A percentile compares a stretch with the other conserved stretches of the same genome.
Evolutionary conservation across 2,113 vertebrate genomes (phyloP).

Genomic region (Misgurnus mizolepis): DNA sequence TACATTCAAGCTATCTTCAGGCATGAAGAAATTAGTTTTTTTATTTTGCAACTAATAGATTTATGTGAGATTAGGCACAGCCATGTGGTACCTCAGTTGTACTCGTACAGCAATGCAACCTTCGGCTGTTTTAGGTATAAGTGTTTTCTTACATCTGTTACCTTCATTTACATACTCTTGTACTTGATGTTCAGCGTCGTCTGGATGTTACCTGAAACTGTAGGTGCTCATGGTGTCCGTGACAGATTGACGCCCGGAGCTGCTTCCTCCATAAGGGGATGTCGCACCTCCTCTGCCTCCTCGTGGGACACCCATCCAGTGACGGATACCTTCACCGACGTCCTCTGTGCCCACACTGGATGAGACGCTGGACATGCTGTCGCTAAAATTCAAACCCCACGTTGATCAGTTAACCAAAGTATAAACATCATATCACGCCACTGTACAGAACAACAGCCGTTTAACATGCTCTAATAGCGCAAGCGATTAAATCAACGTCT

Average conservation of each 20-base stretch:
- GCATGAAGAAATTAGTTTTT: no score
- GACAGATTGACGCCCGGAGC: conserved; percentile 72
- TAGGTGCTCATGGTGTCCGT: conserved; percentile 68
- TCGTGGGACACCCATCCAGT: conserved; percentile 67
- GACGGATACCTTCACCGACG: conserved; percentile 73
- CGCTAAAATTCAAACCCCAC: conserved; percentile 66
- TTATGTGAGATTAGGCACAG: no score
- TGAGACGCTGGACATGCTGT: conserved; percentile 73
- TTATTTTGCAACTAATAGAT: no score
- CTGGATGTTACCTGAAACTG: conserved; percentile 76
- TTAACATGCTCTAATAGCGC: not conserved
- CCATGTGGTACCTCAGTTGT: no score
- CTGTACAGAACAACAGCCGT: not conserved
- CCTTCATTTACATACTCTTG: not conserved
- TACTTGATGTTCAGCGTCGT: not conserved
- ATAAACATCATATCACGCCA: not conserved
- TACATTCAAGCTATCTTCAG: no score
- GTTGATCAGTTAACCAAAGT: not conserved
- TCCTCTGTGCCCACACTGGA: conserved; percentile 77
- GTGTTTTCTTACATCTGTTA: not conserved
- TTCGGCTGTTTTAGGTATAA: no score
- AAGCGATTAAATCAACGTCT: not conserved
- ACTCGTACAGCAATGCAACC: no score
- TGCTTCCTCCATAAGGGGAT: conserved; percentile 68
- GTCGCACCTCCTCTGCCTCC: conserved; percentile 47